Conservation (phyloP, 2,113 vertebrate genomes). For the Verasper variegatus region DNA sequence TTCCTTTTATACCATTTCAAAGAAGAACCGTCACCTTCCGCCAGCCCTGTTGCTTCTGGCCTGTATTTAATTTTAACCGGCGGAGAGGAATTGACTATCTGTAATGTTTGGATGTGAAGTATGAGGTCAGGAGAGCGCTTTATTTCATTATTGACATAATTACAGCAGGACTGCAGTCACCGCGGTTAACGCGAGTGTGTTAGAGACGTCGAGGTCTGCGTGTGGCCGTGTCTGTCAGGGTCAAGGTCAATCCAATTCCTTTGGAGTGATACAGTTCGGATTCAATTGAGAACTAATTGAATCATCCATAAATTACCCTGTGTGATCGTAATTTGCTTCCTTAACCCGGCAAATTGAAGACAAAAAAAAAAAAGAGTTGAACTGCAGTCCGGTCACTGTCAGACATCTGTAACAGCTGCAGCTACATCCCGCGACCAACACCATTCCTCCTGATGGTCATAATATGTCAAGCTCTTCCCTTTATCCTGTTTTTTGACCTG, state of each 20-base stretch:
- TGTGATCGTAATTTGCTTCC: slow-evolving; percentile 36
- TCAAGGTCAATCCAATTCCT: slow-evolving; percentile 65
- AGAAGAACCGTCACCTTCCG: slow-evolving; percentile 64
- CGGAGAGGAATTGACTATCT: not conserved
- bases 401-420: not conserved
- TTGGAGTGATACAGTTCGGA: slow-evolving; percentile 46
- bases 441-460: too few species aligned
- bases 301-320: slow-evolving; percentile 61
- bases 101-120: slow-evolving; percentile 46
- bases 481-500: slow-evolving; percentile 78
- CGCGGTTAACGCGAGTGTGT: slow-evolving; percentile 24
- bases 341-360: slow-evolving; percentile 36
- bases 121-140: slow-evolving; percentile 30
- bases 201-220: slow-evolving; percentile 20
- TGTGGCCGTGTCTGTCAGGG: slow-evolving; percentile 33
- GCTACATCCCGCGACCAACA: not conserved
- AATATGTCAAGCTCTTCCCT: not conserved
- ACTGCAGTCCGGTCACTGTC: slow-evolving; percentile 48
- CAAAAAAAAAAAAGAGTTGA: not conserved
- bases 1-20: slow-evolving; percentile 65
- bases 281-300: slow-evolving; percentile 65
- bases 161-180: slow-evolving; percentile 13
- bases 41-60: slow-evolving; percentile 10
- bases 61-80: slow-evolving; percentile 12
- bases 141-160: slow-evolving; percentile 63